Base-by-base conservation (phyloP, 2,888 invertebrate species). In the Matsumyia berberina region DNA sequence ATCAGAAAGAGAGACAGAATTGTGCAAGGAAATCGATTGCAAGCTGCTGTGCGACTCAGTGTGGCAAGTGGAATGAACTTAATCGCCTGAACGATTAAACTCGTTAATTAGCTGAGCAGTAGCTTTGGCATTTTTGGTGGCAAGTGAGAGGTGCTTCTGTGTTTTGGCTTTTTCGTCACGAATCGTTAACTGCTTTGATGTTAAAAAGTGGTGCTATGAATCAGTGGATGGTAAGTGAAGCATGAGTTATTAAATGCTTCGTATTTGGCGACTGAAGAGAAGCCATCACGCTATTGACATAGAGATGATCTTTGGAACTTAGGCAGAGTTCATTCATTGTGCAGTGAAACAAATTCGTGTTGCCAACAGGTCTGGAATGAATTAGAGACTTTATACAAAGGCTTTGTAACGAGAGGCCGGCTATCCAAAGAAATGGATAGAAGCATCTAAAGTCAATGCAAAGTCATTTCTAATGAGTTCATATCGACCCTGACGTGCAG, bases 11-110 rank as follows among this genome's bases (percentile, higher is more conserved):
- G 24, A 66, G 37, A 35, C 8, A 15, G 17, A 24, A 74, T 81
- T 70, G 70, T 64, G 69, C 39, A 76, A 69, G 69, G 62, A 69
- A 69, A 60, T 62, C 39, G 15, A 11, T 64, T 49, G 57, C 37
- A 51, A 66, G 78, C 15, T 8, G 12, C 60, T 12, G 8, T 62
- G 12, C 4, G 24, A 24, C 1, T 24, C 2, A 3, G 24, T 55
- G 17, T 55, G 31, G 15, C 12, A 31, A 31, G 82, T 53, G 64
- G 77, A 77, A 72, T 82, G 77, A 77, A 82, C 77, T 77, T 72
- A 77, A 77, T 72, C 51, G 60, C 33, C 39, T 55, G 58, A 55
- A 39, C 77, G 66, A 77, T 77, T 82, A 77, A 66, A 66, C 51
- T 53, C 62, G 62, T 58, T 77, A 66, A 77, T 82, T 77, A 82